Evolutionary conservation across 2,888 invertebrate species (phyloP).

Genomic region (Itoplectis maculator): DNA sequence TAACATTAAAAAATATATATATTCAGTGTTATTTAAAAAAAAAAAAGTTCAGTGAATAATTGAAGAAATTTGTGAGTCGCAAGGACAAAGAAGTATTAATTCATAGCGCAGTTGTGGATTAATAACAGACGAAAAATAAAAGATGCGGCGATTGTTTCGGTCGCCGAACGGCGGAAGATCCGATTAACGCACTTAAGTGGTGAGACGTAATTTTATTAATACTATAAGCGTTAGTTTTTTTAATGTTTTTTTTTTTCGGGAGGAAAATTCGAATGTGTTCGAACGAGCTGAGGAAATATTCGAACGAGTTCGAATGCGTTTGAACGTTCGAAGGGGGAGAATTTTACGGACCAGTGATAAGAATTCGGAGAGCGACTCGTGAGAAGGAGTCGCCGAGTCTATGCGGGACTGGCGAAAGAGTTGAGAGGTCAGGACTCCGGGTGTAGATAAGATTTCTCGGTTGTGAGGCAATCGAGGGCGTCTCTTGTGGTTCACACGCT

Average conservation of each 20-base stretch:
- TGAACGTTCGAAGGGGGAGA: too few relatives aligned
- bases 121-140: background rate
- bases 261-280: too few relatives aligned
- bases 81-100: background rate
- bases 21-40: too few relatives aligned
- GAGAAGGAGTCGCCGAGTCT: background rate
- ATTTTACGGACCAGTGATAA: too few relatives aligned
- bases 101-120: background rate
- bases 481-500: background rate
- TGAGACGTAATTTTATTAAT: constrained; percentile 7
- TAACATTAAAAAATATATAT: too few relatives aligned
- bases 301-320: too few relatives aligned
- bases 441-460: background rate
- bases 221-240: too few relatives aligned
- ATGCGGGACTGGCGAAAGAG: background rate
- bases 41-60: too few relatives aligned
- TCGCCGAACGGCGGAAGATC: background rate
- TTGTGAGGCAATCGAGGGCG: background rate
- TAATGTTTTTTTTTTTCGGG: too few relatives aligned
- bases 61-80: too few relatives aligned
- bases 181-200: background rate
- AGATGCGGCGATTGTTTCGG: background rate
- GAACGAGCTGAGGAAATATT: too few relatives aligned
- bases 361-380: background rate
- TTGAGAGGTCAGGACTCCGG: background rate